A percentile compares a stretch with the other conserved stretches of the same genome.
phyloP scores from a whole-genome alignment of 2,113 vertebrate genomes.

The Speoplatyrhinus poulsoni region DNA sequence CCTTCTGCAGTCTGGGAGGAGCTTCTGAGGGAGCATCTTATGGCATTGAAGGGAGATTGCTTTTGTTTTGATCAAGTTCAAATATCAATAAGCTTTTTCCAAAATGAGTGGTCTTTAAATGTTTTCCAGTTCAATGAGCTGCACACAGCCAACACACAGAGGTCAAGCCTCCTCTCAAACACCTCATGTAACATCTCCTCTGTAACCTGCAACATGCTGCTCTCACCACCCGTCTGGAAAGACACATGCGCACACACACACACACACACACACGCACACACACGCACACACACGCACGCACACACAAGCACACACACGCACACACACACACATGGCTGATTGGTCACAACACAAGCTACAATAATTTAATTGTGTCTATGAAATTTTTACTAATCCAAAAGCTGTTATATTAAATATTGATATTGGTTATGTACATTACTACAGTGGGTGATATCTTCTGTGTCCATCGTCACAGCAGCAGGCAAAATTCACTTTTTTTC shows the following conservation, averaged over 20 bases:
- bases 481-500: constrained; percentile 63
- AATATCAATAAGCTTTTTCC: no score
- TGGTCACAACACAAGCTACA: neutral
- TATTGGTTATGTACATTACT: no score
- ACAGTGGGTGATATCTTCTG: no score
- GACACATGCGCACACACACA: constrained; percentile 1
- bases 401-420: no score
- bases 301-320: neutral
- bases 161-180: constrained; percentile 44
- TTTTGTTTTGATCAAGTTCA: no score
- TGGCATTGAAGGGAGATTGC: no score
- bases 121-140: no score
- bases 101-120: no score
- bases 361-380: no score
- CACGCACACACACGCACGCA: neutral
- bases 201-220: constrained; percentile 29
- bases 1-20: no score
- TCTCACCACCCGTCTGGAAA: constrained; percentile 23
- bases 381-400: no score
- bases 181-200: constrained; percentile 54
- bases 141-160: constrained; percentile 43
- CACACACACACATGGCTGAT: neutral
- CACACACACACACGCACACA: constrained; percentile 7
- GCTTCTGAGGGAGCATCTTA: no score
- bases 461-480: constrained; percentile 13